Base-by-base conservation (phyloP, 1,140 invertebrate species). In the Drosophila paulistorum region DNA sequence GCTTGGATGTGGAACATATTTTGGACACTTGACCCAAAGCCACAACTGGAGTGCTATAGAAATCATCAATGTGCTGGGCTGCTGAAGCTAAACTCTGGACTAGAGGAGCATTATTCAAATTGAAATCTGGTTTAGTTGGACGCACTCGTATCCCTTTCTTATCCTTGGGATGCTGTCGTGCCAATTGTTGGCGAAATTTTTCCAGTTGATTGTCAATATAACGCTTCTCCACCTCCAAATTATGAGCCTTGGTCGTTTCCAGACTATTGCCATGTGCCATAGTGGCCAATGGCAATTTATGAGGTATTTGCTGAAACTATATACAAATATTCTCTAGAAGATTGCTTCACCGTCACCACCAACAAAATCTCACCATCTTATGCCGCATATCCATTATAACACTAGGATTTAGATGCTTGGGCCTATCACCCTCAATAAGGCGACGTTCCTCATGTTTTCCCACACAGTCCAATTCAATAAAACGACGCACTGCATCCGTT, bases 371-470 rank as follows among this genome's bases (percentile, higher is more conserved):
- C 57, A 92, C 91, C 86, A 91, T 85, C 68, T 91, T 76, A 62
- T 92, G 91, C 1, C 91, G 71, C 71, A 92, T 79, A 39, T 92
- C 87, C 91, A 92, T 92, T 6, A 92, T 80, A 0, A 90, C 58
- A 45, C 67, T 75, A 0, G 91, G 91, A 84, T 92, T 83, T 0
- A 92, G 54, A 7, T 76, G 70, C 26, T 74, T 71, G 7, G 58
- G n/a, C 1, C 39, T 62, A 9, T 91, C 80, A 5, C 91, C 91
- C n/a, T 90, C 78, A 10, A 89, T 79, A 7, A 92, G 65, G 39
- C 76, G 37, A 13, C 61, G 66, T 13, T 84, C 68, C 7, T 91
- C 74, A 10, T 71, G 61, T 13, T 78, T 65, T 2, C 61, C 83
- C 7, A 92, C 70, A 41, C 86, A 92, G 14, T 92, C 89, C 45